These are phyloP conservation scores for Arrhopalites spinosus DNA, from an alignment of 2,888 invertebrate species.

Conservation along the genomic window DNA sequence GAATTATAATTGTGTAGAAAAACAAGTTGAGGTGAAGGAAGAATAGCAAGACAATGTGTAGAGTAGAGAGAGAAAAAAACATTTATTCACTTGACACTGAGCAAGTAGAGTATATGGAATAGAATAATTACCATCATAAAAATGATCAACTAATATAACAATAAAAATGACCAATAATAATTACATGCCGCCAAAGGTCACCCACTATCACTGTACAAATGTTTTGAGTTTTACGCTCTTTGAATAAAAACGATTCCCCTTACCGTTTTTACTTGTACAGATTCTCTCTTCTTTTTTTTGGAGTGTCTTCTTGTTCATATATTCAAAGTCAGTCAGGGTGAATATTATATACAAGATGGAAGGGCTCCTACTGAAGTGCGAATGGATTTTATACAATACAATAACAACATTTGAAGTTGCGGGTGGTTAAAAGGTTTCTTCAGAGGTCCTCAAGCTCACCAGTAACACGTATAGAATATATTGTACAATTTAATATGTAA, in stretches of 20 bases:
- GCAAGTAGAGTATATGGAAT: constrained; percentile 3
- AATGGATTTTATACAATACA: too few species aligned
- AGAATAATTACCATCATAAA: constrained; percentile 32
- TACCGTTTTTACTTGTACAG: too few species aligned
- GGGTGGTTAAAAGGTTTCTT: constrained; percentile 17
- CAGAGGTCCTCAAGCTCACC: constrained; percentile 2
- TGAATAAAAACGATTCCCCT: background rate
- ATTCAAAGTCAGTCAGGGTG: too few species aligned
- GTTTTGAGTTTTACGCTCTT: background rate
- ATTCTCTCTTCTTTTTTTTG: too few species aligned
- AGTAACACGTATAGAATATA: too few species aligned
- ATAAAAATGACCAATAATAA: constrained; percentile 37
- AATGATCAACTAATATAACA: constrained; percentile 36
- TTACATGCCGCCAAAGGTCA: constrained; percentile 35
- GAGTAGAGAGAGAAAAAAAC: background rate
- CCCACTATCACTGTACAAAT: constrained; percentile 17
- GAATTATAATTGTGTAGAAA: background rate
- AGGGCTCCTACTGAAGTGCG: too few species aligned
- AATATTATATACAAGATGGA: too few species aligned
- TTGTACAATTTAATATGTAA: background rate
- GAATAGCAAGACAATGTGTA: background rate
- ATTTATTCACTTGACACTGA: constrained; percentile 26
- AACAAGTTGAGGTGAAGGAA: background rate
- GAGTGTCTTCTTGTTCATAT: too few species aligned
- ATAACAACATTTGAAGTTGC: background rate